phyloP scores from a whole-genome alignment of 2,113 vertebrate species.

The Pseudorhombus dupliciocellatus region DNA sequence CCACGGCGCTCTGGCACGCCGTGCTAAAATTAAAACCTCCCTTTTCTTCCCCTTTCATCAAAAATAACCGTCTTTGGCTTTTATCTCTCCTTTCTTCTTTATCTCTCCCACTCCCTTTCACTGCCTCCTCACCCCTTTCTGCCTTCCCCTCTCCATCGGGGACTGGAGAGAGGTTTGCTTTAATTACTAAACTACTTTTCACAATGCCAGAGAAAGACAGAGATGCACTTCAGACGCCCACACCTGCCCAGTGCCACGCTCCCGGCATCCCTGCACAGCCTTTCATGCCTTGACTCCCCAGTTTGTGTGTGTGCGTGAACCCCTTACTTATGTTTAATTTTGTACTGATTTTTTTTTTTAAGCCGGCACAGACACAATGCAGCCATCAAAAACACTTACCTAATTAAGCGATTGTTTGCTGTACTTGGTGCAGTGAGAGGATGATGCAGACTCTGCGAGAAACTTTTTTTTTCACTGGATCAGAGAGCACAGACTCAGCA shows the following conservation, averaged over 20 bases:
- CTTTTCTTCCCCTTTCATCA: slow-evolving; percentile 58
- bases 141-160: slow-evolving; percentile 53
- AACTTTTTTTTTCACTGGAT: slow-evolving; percentile 17
- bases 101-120: slow-evolving; percentile 53
- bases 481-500: slow-evolving; percentile 41
- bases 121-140: slow-evolving; percentile 28
- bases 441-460: slow-evolving; percentile 55
- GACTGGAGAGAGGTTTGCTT: slow-evolving; percentile 61
- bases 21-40: slow-evolving; percentile 66
- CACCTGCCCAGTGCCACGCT: slow-evolving; percentile 60
- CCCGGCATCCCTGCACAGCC: slow-evolving; percentile 43
- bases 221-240: slow-evolving; percentile 63
- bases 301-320: neutral
- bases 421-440: slow-evolving; percentile 45
- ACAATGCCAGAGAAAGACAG: slow-evolving; percentile 56
- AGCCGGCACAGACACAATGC: slow-evolving; percentile 24
- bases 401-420: slow-evolving; percentile 38
- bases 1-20: slow-evolving; percentile 39
- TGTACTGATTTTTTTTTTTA: slow-evolving; percentile 21
- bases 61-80: slow-evolving; percentile 62
- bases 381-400: slow-evolving; percentile 26
- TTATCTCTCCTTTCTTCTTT: slow-evolving; percentile 55
- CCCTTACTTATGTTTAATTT: slow-evolving; percentile 15
- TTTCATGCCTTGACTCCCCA: slow-evolving; percentile 29
- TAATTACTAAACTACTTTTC: slow-evolving; percentile 77